Percentiles rank a stretch among this genome's conserved stretches.
Conservation (phyloP, 2,113 vertebrate species). For the Rana temporaria region DNA sequence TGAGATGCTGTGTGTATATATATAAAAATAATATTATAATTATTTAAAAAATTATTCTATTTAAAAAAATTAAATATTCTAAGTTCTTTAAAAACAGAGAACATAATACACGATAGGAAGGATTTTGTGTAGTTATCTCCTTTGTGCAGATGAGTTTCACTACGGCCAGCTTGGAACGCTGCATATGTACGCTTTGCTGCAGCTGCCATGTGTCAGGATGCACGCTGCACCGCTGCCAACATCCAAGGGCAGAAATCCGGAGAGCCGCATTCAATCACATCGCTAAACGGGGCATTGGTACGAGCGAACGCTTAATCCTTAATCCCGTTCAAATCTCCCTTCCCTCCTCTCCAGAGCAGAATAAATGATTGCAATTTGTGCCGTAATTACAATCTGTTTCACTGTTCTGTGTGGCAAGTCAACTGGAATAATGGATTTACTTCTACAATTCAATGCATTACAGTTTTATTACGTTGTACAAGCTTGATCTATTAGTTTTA, state of each 20-base stretch:
- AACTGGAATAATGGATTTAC: constrained; percentile 1
- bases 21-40: too few species aligned
- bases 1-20: too few species aligned
- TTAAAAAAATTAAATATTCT: too few species aligned
- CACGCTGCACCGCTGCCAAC: not conserved
- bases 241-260: not conserved
- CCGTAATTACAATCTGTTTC: constrained; percentile 27
- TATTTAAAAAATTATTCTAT: too few species aligned
- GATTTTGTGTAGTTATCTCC: too few species aligned
- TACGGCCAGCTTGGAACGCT: not conserved
- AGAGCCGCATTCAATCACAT: not conserved
- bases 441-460: not conserved
- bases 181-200: not conserved
- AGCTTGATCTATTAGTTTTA: not conserved
- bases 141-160: too few species aligned
- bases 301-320: not conserved
- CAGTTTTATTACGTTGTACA: not conserved
- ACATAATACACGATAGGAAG: too few species aligned
- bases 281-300: not conserved
- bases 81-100: too few species aligned
- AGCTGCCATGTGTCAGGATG: not conserved
- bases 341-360: constrained; percentile 6
- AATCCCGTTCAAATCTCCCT: constrained; percentile 29
- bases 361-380: constrained; percentile 32
- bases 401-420: not conserved